Base-by-base conservation (phyloP, 2,797 vertebrate genomes). In the Ptychadena robeensis region DNA sequence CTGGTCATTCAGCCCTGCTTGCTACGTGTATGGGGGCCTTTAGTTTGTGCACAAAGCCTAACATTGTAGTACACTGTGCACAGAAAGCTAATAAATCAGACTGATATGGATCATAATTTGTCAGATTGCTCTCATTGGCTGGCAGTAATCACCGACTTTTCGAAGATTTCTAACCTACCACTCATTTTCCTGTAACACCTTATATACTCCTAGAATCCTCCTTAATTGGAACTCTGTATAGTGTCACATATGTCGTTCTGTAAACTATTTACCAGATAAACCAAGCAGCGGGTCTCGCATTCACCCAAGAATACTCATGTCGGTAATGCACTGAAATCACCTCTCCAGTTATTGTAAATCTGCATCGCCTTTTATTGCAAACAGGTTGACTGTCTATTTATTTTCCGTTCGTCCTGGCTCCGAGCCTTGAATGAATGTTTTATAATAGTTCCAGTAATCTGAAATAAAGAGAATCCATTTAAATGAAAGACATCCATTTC, bases 361-460 rank as follows among this genome's bases (percentile, higher is more conserved):
- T n/a, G n/a, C 31, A 40, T 63, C 30, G 64, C 40, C 44, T 64
- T 82, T 68, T 57, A 59, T 61, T 59, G 32, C 63, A 66, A 68
- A 73, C 44, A 61, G 34, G 65, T 75, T 37, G 32, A 7, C 34
- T 71, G 69, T 44, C 34, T 84, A 80, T 84, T 84, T 80, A 84
- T 69, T 63, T 82, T 67, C 38, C 66, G 64, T 66, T 59, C 65
- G n/a, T 28, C 75, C 74, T 74, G 48, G 69, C 44, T 14, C 25
- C 9, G 32, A 22, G 40, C 27, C 15, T 59, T 57, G 28, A 30
- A 59, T 72, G 53, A 53, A 65, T 64, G 74, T 76, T 82, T 65
- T 79, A 73, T 68, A 83, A 30, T 27, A 15, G 25, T 84, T 80
- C 82, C 82, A 61, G 76, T 73, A 74, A 74, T 22, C 30, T 70